Evolutionary conservation across 2,888 invertebrate species (phyloP).

Genomic region (Troides helena): DNA sequence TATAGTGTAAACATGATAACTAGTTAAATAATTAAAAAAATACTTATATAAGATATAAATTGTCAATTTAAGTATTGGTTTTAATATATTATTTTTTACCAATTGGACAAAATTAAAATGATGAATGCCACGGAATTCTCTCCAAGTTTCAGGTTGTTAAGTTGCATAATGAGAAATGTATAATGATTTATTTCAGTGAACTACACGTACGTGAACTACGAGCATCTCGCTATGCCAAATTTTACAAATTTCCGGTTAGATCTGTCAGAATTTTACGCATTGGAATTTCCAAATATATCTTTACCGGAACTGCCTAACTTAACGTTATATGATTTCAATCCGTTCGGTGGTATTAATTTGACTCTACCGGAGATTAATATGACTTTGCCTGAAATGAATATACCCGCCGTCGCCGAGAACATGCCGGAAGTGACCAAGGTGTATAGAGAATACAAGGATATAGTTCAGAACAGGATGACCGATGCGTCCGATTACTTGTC

Average conservation of each 20-base stretch:
- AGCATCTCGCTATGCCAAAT: slow-evolving; percentile 65
- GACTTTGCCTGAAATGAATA: slow-evolving; percentile 41
- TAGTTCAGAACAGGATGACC: slow-evolving; percentile 71
- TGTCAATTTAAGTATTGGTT: no score
- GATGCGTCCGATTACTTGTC: slow-evolving; percentile 76
- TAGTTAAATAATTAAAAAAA: no score
- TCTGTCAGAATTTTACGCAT: slow-evolving; percentile 59
- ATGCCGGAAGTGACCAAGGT: slow-evolving; percentile 63
- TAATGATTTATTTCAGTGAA: slow-evolving; percentile 67
- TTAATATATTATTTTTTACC: no score
- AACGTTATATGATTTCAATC: slow-evolving; percentile 47
- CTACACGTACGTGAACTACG: slow-evolving; percentile 75
- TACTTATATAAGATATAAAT: no score
- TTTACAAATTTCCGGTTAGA: slow-evolving; percentile 71
- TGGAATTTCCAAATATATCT: slow-evolving; percentile 47
- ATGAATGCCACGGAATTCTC: no score
- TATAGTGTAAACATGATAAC: no score
- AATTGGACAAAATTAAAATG: no score
- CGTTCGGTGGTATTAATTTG: slow-evolving; percentile 31
- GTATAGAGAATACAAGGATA: slow-evolving; percentile 68
- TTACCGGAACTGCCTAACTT: slow-evolving; percentile 48
- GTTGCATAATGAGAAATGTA: slow-evolving; percentile 3
- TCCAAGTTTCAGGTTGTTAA: no score
- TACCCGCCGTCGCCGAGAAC: slow-evolving; percentile 58
- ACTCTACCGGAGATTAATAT: slow-evolving; percentile 40